Base-by-base conservation (phyloP, 2,113 vertebrate genomes). In the Sialia sialis region DNA sequence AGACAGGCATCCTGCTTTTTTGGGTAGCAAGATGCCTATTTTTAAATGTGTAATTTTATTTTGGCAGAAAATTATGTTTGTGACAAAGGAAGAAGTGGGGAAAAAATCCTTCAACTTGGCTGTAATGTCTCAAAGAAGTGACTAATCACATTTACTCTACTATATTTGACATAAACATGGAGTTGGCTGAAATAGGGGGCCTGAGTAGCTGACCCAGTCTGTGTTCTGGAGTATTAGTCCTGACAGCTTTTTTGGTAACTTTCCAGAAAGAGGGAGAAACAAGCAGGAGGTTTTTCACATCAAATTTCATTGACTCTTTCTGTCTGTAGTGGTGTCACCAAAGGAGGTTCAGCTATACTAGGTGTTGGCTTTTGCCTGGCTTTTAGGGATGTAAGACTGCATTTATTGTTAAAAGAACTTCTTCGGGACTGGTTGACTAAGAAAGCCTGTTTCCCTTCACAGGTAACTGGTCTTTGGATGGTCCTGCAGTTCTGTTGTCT, bases 41-140 rank as follows among this genome's bases (percentile, higher is more conserved):
- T 90, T 89, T n/a, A 86, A 74, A 62, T 29, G 20, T 54, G 19
- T 68, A 4, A 72, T 76, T 94, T 89, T 78, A 36, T 72, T 92
- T 94, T 2, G 2, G 63, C 72, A 87, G 34, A 68, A 41, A 11
- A 74, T 55, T 52, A 60, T 72, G 9, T 64, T 39, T 75, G 22
- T 83, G 43, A 52, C 12, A 16, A 52, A 78, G 38, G 12, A 70
- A 49, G 44, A 55, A 30, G 12, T 16, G 43, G 1, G 11, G 30
- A 44, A 68, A 48, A 66, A 58, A 34, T 38, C 29, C 26, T 66
- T 4, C 22, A n/a, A 43, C 18, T 67, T 83, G 43, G 13, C 62
- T 89, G 58, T 18, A 66, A 0, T 56, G 29, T 25, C 30, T 83
- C 41, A 54, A 46, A 94, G 46, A 62, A 89, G 34, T 83, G 51